Percentiles rank a stretch among this genome's conserved stretches.
phyloP scores from a whole-genome alignment of 2,888 invertebrate species.

The Eilema griseolum region DNA sequence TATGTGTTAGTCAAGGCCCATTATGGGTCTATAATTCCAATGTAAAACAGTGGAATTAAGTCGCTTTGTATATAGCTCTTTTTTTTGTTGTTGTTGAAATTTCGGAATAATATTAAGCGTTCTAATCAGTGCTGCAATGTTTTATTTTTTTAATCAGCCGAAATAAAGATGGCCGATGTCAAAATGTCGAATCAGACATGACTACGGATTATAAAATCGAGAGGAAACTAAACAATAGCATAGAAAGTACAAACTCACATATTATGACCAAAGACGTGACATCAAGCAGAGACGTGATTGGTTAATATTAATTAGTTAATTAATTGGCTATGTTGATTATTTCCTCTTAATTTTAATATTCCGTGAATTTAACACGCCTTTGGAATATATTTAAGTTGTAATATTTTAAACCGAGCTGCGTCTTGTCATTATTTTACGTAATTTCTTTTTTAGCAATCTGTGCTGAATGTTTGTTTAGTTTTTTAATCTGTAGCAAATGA shows the following conservation, averaged over 20 bases:
- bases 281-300: no score
- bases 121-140: constrained; percentile 9
- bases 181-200: neutral
- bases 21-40: neutral
- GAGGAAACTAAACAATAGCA: neutral
- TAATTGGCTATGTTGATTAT: no score
- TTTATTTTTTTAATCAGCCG: constrained; percentile 6
- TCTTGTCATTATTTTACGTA: neutral
- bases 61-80: constrained; percentile 7
- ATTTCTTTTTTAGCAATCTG: constrained; percentile 6
- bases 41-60: constrained; percentile 4
- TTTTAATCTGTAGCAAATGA: neutral
- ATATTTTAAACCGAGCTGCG: neutral
- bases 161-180: neutral
- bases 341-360: neutral
- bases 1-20: neutral
- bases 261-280: no score
- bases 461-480: constrained; percentile 9
- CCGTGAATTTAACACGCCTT: neutral
- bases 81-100: neutral
- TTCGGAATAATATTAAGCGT: neutral
- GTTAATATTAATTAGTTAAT: no score
- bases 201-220: no score
- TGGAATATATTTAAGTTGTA: constrained; percentile 3
- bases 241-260: neutral